These are phyloP conservation scores for Neopipo cinnamomea DNA, from an alignment of 2,113 vertebrate species.

Conservation along the genomic window DNA sequence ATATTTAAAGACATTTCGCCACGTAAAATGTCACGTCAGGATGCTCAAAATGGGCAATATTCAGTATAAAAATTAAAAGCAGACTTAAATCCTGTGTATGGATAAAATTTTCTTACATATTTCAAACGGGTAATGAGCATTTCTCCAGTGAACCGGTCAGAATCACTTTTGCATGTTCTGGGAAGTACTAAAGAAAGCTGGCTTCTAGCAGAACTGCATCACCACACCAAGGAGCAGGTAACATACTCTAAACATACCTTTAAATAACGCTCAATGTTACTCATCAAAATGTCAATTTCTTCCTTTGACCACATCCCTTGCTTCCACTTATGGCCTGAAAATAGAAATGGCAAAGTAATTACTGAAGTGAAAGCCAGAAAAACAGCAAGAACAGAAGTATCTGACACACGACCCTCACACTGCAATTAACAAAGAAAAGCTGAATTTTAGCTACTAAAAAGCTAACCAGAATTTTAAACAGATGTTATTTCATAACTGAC, in stretches of 20 bases:
- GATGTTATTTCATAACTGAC: neutral
- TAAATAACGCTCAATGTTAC: slow-evolving; percentile 93
- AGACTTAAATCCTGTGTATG: neutral
- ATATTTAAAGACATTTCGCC: neutral
- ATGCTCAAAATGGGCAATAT: neutral
- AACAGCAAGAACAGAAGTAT: neutral
- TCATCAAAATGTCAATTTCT: slow-evolving; percentile 97
- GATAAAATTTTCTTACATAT: neutral
- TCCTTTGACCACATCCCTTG: slow-evolving; percentile 99
- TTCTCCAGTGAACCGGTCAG: neutral
- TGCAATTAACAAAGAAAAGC: neutral
- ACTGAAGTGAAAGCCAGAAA: neutral
- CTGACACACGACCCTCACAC: neutral
- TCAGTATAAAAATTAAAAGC: neutral
- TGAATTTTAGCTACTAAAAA: neutral
- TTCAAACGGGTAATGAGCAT: neutral
- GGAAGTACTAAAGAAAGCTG: neutral
- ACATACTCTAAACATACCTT: slow-evolving; percentile 78
- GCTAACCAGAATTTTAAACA: neutral
- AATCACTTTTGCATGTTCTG: neutral
- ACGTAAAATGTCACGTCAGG: neutral
- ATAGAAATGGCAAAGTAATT: slow-evolving; percentile 24
- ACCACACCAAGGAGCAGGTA: neutral
- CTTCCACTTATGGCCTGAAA: slow-evolving; percentile 97
- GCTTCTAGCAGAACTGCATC: neutral